phyloP scores from a whole-genome alignment of 2,797 vertebrate genomes.

The Pitangus sulphuratus region DNA sequence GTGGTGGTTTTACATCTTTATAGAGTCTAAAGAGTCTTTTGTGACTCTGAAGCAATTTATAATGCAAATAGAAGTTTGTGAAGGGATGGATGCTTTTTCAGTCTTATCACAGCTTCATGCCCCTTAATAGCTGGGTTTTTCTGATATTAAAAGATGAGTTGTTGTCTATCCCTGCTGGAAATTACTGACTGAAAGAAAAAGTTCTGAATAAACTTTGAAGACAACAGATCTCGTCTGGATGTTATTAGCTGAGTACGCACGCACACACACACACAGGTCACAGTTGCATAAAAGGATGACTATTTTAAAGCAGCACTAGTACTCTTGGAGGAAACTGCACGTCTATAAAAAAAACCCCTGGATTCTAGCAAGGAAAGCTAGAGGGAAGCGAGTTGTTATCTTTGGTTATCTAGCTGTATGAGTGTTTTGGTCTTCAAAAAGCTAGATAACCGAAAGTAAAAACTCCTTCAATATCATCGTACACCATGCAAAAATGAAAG shows the following conservation, averaged over 20 bases:
- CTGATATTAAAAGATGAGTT: conserved; percentile 71
- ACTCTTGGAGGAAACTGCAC: conserved; percentile 32
- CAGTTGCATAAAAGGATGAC: conserved; percentile 49
- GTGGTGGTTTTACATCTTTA: conserved; percentile 83
- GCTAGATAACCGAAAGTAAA: conserved; percentile 99
- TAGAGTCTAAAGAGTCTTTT: conserved; percentile 85
- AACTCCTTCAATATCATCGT: conserved; percentile 45
- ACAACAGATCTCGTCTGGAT: conserved; percentile 74
- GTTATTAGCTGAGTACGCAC: conserved; percentile 19
- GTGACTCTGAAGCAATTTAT: conserved; percentile 90
- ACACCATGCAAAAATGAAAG: not conserved
- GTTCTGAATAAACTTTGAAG: conserved; percentile 82
- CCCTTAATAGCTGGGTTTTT: conserved; percentile 74
- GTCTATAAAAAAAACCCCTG: conserved; percentile 14
- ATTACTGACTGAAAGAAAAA: conserved; percentile 78
- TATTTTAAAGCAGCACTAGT: conserved; percentile 25
- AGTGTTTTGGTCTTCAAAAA: conserved; percentile 91
- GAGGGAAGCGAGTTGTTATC: conserved; percentile 76
- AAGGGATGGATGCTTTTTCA: conserved; percentile 86
- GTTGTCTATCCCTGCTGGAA: conserved; percentile 70
- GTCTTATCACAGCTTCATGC: conserved; percentile 73
- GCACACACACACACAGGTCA: conserved; percentile 20
- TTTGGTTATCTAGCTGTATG: conserved; percentile 87
- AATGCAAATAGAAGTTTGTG: conserved; percentile 93
- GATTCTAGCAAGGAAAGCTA: conserved; percentile 47